These are phyloP conservation scores for Melanitta fusca DNA, from an alignment of 2,797 vertebrate species.

Conservation along the genomic window DNA sequence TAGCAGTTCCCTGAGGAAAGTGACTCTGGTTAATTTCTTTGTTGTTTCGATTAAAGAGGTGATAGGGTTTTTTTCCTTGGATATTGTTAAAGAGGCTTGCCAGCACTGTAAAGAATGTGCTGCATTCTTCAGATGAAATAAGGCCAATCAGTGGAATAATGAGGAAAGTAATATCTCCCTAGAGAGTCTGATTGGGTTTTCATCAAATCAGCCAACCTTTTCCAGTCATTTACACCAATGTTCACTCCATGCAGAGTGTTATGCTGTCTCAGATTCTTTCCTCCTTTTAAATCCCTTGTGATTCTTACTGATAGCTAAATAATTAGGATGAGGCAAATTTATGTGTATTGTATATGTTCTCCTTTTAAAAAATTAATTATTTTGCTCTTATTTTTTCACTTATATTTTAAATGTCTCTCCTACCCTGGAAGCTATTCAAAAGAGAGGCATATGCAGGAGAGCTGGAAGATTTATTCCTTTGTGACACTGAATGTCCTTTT, in stretches of 20 bases:
- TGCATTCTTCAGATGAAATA: constrained; percentile 89
- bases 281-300: constrained; percentile 73
- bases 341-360: constrained; percentile 38
- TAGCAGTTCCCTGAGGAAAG: constrained; percentile 63
- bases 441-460: neutral
- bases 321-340: constrained; percentile 72
- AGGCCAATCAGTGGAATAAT: constrained; percentile 93
- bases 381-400: constrained; percentile 35
- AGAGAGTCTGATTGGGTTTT: constrained; percentile 88
- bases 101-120: constrained; percentile 81
- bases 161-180: constrained; percentile 92
- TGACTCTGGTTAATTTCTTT: constrained; percentile 77
- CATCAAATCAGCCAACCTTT: constrained; percentile 89
- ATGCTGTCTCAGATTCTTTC: constrained; percentile 73
- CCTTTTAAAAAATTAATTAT: constrained; percentile 53
- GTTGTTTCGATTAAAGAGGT: constrained; percentile 82
- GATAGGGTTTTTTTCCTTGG: constrained; percentile 77
- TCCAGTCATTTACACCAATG: constrained; percentile 83
- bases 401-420: constrained; percentile 13
- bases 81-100: constrained; percentile 83
- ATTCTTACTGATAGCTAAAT: constrained; percentile 80
- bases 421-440: constrained; percentile 29
- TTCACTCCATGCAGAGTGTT: constrained; percentile 74
- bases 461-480: constrained; percentile 61
- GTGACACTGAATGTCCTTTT: constrained; percentile 36